Base-by-base conservation (phyloP, 2,113 vertebrate genomes). In the Archocentrus centrarchus region DNA sequence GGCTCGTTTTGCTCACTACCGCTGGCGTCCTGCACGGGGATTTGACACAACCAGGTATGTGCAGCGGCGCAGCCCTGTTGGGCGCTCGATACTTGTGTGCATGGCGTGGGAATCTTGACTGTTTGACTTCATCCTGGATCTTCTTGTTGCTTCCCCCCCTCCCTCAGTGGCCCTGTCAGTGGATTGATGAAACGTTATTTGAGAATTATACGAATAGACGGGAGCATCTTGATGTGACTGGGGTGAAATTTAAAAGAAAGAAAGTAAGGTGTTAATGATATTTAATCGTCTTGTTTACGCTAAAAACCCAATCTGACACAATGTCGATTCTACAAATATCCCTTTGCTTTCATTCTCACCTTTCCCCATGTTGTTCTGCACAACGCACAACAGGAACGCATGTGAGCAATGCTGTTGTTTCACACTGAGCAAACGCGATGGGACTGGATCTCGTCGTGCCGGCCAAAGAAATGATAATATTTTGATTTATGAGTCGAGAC, bases 71-170 rank as follows among this genome's bases (percentile, higher is more conserved):
- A 70, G 66, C 76, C 66, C 70, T n/a, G 17, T 59, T 77, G 37
- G 60, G 75, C 37, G 59, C 79, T 59, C 44, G 63, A 70, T 84
- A 77, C 62, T 78, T 81, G 63, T 87, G 91, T 94, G 87, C 85
- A 86, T 88, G 97, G 93, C 89, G 80, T 77, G 57, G 64, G 39
- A 14, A 22, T 87, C 47, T 82, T 85, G 79, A 85, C 59, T 87
- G 85, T 73, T 87, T 81, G 92, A 92, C 90, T 94, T 89, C 59
- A 77, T 84, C 60, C 79, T 61, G 22, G 73, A n/a, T 77, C 80
- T 92, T 92, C 90, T 95, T 93, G 90, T 91, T 94, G 92, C 91
- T 90, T 88, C 88, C 85, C 89, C 89, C 75, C 84, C 85, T 87
- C 89, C 82, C 83, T 82, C 86, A 82, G 90, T 93, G 91, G 90